Evolutionary conservation across 1,140 invertebrate genomes (phyloP).

Genomic region (Heliothis virescens): DNA sequence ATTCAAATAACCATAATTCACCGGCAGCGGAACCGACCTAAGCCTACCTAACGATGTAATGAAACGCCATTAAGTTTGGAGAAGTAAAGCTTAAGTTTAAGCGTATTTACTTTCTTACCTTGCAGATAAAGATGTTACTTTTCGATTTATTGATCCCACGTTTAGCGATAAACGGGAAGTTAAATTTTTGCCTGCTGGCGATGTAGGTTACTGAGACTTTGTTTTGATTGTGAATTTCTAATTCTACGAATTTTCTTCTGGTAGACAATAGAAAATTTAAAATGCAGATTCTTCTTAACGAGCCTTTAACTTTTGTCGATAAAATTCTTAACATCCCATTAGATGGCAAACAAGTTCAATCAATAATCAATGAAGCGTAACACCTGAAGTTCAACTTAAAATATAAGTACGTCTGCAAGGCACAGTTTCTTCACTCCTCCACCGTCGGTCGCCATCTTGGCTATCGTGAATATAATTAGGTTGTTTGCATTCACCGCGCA

Average conservation of each 20-base stretch:
- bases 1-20: slow-evolving; percentile 86
- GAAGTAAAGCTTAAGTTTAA: slow-evolving; percentile 79
- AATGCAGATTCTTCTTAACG: background rate
- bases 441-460: slow-evolving; percentile 74
- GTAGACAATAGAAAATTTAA: background rate
- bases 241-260: background rate
- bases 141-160: slow-evolving; percentile 80
- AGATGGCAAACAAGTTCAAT: slow-evolving; percentile 38
- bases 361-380: slow-evolving; percentile 54
- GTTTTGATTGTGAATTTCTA: background rate
- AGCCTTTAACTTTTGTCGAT: background rate
- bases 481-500: slow-evolving; percentile 79
- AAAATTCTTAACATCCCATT: slow-evolving; percentile 27
- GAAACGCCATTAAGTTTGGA: slow-evolving; percentile 82
- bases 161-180: slow-evolving; percentile 62
- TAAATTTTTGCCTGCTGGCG: slow-evolving; percentile 51
- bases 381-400: slow-evolving; percentile 52
- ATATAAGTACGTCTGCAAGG: slow-evolving; percentile 60
- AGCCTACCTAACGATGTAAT: slow-evolving; percentile 86
- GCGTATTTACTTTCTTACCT: slow-evolving; percentile 75
- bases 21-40: slow-evolving; percentile 68
- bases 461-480: slow-evolving; percentile 75
- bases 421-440: slow-evolving; percentile 43
- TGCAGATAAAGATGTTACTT: slow-evolving; percentile 81
- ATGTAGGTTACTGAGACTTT: slow-evolving; percentile 11